Percentiles rank a stretch among this genome's conserved stretches.
phyloP scores from a whole-genome alignment of 2,888 invertebrate species.

The Oxyscelio sp. region DNA sequence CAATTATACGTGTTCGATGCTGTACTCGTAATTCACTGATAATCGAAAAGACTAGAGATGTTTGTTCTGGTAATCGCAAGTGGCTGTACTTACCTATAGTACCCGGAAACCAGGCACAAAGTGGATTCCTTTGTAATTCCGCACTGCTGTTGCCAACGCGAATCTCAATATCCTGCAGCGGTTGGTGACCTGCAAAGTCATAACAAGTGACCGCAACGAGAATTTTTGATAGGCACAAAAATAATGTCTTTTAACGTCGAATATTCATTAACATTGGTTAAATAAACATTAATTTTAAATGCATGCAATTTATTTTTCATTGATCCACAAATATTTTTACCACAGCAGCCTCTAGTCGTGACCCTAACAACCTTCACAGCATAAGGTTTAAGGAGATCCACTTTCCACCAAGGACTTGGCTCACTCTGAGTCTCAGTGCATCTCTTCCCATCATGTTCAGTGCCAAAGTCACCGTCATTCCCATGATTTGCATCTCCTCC shows the following conservation, averaged over 20 bases:
- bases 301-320: constrained; percentile 23
- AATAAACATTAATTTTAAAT: not conserved
- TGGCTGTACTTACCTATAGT: constrained; percentile 91
- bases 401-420: constrained; percentile 97
- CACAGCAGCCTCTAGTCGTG: constrained; percentile 94
- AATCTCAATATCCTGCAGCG: constrained; percentile 96
- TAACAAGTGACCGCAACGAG: constrained; percentile 29
- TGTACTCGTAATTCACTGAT: constrained; percentile 27
- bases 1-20: not conserved
- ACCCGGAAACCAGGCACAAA: constrained; percentile 98
- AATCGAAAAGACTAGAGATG: constrained; percentile 32
- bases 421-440: constrained; percentile 97
- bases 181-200: constrained; percentile 92
- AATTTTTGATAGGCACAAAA: too few species aligned
- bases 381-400: constrained; percentile 95
- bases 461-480: constrained; percentile 95
- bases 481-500: constrained; percentile 95
- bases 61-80: constrained; percentile 55
- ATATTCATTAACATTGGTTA: too few species aligned
- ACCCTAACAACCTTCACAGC: constrained; percentile 95
- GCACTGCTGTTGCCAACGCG: constrained; percentile 97
- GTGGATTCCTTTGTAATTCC: constrained; percentile 95
- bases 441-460: constrained; percentile 95
- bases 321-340: constrained; percentile 85
- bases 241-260: too few species aligned